phyloP scores from a whole-genome alignment of 2,888 invertebrate genomes.

The Prenolepis imparis region DNA sequence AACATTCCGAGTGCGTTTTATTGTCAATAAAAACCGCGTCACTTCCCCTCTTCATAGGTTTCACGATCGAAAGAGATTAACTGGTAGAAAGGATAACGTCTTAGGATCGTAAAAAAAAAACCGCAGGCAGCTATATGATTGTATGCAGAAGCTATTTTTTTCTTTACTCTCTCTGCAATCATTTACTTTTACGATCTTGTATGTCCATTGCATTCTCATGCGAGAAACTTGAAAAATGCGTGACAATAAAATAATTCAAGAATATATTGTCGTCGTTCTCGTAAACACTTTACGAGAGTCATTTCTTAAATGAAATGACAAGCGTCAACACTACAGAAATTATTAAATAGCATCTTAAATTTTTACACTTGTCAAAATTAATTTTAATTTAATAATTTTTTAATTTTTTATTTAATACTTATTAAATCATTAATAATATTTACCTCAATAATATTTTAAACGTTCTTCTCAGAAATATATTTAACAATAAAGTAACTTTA shows the following conservation, averaged over 20 bases:
- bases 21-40: conserved; percentile 50
- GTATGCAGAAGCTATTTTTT: neutral
- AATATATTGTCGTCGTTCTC: neutral
- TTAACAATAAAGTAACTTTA: neutral
- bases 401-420: too few species aligned
- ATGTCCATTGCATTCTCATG: neutral
- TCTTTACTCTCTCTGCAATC: neutral
- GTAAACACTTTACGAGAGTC: neutral
- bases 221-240: neutral
- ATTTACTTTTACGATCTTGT: conserved; percentile 8
- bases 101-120: conserved; percentile 66
- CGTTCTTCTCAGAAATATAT: neutral
- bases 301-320: neutral
- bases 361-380: neutral
- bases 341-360: neutral
- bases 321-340: neutral
- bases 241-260: neutral
- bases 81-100: conserved; percentile 25
- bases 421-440: neutral
- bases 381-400: neutral
- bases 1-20: conserved; percentile 44
- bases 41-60: conserved; percentile 38
- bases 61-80: conserved; percentile 63
- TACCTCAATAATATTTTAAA: neutral
- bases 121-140: conserved; percentile 31